Evolutionary conservation across 2,797 vertebrate genomes (phyloP).

Genomic region (Scarus forsteni): DNA sequence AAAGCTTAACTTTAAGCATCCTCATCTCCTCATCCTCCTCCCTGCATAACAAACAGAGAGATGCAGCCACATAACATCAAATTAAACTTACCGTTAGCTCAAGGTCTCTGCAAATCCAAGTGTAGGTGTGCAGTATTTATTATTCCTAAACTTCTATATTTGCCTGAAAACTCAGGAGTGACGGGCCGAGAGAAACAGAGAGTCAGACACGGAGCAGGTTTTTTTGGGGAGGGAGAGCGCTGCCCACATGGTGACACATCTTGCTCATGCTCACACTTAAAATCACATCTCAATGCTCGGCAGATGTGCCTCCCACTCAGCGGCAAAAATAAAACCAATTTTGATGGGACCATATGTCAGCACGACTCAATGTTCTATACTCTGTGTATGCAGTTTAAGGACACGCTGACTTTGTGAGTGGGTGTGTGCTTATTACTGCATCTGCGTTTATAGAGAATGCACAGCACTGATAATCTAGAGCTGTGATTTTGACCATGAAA

Average conservation of each 20-base stretch:
- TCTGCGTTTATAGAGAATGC: not conserved
- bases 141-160: not conserved
- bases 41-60: not conserved
- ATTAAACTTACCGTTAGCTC: conserved; percentile 3
- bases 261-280: conserved; percentile 2
- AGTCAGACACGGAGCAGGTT: conserved; percentile 12
- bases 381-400: conserved; percentile 26
- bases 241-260: conserved; percentile 55
- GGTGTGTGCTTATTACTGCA: conserved; percentile 16
- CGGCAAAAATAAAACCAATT: conserved; percentile 41
- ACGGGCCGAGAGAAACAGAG: conserved; percentile 5
- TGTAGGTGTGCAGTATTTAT: conserved; percentile 2
- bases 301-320: conserved; percentile 59
- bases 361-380: conserved; percentile 38
- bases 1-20: not conserved
- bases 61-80: conserved; percentile 4
- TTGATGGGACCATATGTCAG: conserved; percentile 33
- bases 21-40: not conserved
- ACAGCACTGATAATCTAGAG: conserved; percentile 6
- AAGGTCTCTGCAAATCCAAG: not conserved
- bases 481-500: not conserved
- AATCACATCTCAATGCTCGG: conserved; percentile 15
- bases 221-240: conserved; percentile 29
- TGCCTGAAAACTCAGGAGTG: conserved; percentile 10
- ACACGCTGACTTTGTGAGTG: conserved; percentile 13